Base-by-base conservation (phyloP, 2,888 invertebrate species). In the Stomorhina lunata region DNA sequence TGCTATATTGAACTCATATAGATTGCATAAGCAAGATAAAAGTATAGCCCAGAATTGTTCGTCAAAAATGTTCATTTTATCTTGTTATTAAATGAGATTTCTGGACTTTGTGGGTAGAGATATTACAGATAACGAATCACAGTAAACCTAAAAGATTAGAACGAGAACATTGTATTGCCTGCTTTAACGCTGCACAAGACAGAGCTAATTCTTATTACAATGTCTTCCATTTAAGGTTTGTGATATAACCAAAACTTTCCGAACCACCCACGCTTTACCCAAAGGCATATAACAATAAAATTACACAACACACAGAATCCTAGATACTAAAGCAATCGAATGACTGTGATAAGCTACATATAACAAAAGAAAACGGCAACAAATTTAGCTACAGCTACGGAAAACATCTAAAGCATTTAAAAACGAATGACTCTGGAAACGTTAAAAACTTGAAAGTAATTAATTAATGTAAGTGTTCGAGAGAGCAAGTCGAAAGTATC, bases 391-490 rank as follows among this genome's bases (percentile, higher is more conserved):
- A n/a, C 6, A 29, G 40, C 10, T 27, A 55, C 48, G 50, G 12
- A 45, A 25, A 25, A 32, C 55, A 43, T n/a, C 48, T 17, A 3
- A 55, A 25, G n/a, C 45, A 37, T 72, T 72, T 48, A 57, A 63
- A 59, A 69, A 65, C 17, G 53, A 65, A 75, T 69, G 78, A 65
- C 63, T 65, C 45, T 55, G 61, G 34, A 75, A 57, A 68, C 43
- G 57, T 69, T 78, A 65, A 50, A 82, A 82, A 76, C 59, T 79
- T 82, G 34, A 72, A 45, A 59, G 71, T 76, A 82, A 79, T 79
- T 82, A 79, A 82, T 81, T 81, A 78, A 69, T 71, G 37, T 20
- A 77, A 77, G 55, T 77, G 61, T 55, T 69, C 25, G 48, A 53
- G 61, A 61, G 59, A 59, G 48, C 48, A 50, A n/a, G n/a, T n/a